Evolutionary conservation across 2,888 invertebrate species (phyloP).

Genomic region (Amaurobius ferox): DNA sequence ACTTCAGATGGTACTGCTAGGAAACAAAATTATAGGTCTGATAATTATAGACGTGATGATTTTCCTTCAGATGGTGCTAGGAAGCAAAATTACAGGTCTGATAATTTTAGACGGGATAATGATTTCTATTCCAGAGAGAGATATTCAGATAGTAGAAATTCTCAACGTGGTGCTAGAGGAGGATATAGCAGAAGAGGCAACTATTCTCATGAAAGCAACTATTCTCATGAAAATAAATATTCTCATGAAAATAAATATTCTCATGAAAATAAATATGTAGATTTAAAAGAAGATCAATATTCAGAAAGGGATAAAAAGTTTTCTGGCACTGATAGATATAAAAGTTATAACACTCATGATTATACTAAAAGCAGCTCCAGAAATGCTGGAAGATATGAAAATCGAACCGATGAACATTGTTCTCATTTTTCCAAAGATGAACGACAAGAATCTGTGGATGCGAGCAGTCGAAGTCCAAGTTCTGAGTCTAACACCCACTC

Average conservation of each 20-base stretch:
- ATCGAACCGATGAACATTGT: neutral
- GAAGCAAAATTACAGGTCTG: too few species aligned
- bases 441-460: neutral
- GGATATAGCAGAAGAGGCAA: neutral
- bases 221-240: neutral
- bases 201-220: neutral
- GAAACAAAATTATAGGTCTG: neutral
- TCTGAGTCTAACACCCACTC: too few species aligned
- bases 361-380: neutral
- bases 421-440: too few species aligned
- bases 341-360: neutral
- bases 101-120: too few species aligned
- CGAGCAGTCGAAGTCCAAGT: too few species aligned
- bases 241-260: neutral
- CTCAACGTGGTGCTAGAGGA: neutral
- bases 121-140: neutral
- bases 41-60: neutral
- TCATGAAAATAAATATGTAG: too few species aligned
- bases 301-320: neutral
- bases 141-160: neutral
- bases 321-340: neutral
- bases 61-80: too few species aligned
- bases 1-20: neutral
- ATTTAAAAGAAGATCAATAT: too few species aligned
- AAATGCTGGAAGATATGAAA: neutral